phyloP scores from a whole-genome alignment of 2,888 invertebrate species.

The Platycnemis pennipes region DNA sequence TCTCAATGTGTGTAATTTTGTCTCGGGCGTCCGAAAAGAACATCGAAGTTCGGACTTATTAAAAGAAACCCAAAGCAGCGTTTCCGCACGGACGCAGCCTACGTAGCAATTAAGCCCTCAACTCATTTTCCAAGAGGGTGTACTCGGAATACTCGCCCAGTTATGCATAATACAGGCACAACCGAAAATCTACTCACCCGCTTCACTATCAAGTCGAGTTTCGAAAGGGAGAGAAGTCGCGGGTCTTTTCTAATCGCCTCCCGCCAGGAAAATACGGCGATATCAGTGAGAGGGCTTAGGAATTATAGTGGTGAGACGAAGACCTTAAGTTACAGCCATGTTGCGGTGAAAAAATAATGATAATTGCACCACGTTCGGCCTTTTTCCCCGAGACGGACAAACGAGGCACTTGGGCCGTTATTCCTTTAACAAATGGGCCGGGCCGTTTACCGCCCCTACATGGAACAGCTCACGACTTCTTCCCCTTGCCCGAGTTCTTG shows the following conservation, averaged over 20 bases:
- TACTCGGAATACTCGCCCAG: background rate
- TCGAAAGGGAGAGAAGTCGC: background rate
- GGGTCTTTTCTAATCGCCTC: background rate
- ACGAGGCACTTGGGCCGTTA: background rate
- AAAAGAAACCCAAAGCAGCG: background rate
- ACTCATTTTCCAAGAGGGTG: background rate
- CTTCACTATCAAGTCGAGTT: background rate
- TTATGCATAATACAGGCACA: background rate
- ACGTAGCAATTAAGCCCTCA: background rate
- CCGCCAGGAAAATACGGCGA: background rate
- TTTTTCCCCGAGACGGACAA: background rate
- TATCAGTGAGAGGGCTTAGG: background rate
- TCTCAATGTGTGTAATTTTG: background rate
- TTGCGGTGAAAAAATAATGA: background rate
- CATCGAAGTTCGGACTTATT: background rate
- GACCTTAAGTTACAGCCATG: background rate
- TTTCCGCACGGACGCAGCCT: background rate
- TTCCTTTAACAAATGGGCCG: background rate
- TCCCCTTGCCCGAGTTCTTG: no score
- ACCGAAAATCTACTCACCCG: background rate
- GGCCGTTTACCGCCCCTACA: no score
- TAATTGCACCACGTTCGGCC: background rate
- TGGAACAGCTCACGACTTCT: no score
- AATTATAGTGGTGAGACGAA: background rate
- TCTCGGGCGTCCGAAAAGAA: background rate